Evolutionary conservation across 2,113 vertebrate genomes (phyloP).

Genomic region (Eupsittula cactorum): DNA sequence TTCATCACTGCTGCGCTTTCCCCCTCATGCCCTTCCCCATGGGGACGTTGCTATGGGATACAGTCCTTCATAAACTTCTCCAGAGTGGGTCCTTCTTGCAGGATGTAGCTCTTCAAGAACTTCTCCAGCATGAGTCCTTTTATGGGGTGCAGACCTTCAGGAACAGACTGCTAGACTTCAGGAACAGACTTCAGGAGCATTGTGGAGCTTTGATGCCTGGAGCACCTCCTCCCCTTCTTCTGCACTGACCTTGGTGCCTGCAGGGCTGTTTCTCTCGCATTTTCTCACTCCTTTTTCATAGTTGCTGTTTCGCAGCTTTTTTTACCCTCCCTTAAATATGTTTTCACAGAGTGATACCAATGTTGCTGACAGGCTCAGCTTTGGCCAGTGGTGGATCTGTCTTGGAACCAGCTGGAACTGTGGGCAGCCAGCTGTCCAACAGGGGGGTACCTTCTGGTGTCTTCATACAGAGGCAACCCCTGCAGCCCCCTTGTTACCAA

Average conservation of each 20-base stretch:
- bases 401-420: not conserved
- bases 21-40: accelerated
- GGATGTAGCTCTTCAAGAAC: not conserved
- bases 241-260: not conserved
- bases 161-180: not conserved
- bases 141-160: accelerated
- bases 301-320: not conserved
- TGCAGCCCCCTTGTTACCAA: not conserved
- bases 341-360: not conserved
- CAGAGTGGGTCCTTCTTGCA: not conserved
- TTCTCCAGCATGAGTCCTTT: not conserved
- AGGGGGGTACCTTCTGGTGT: not conserved
- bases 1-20: not conserved
- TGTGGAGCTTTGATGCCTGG: accelerated
- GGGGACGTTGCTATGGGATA: not conserved
- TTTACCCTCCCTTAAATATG: not conserved
- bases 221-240: not conserved
- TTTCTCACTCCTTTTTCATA: not conserved
- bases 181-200: not conserved
- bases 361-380: not conserved
- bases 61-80: not conserved
- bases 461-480: not conserved
- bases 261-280: not conserved
- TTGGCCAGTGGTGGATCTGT: accelerated
- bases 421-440: not conserved